Base-by-base conservation (phyloP, 2,113 vertebrate genomes). In the Osmerus eperlanus region DNA sequence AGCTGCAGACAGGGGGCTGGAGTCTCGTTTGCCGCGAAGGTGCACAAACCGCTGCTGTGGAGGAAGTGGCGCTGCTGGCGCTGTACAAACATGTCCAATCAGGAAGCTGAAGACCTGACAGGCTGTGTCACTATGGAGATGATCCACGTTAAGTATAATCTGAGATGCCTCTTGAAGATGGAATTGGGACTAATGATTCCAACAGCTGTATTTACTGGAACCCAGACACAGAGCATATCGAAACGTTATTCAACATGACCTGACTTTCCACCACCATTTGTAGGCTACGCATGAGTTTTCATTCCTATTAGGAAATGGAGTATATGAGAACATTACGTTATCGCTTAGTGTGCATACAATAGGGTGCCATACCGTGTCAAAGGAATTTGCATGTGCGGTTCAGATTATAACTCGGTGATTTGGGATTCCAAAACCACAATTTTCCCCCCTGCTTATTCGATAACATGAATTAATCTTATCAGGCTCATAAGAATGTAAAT, bases 381-480 rank as follows among this genome's bases (percentile, higher is more conserved):
- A 51, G 70, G 9, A 71, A 74, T 74, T 54, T 71, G 32, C 41
- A 71, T 47, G 67, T 65, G 70, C 65, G 58, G 65, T 64, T 58
- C 53, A 63, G 68, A 53, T 76, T 74, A 68, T 41, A 21, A 62
- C 54, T 71, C 78, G 11, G 68, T 79, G 13, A 75, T 80, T 78
- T 68, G 13, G n/a, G 52, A 25, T 74, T 41, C 54, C 52, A 56
- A 9, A 73, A 62, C 23, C 56, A 19, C 51, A 6, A 58, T 74
- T 80, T 69, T 53, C 25, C 14, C 47, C 23, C 63, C 54, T 47
- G 16, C 41, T 13, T 8, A 67, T 76, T 77, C 74, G 65, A 83
- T 81, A 77, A 79, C 78, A 82, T 9, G 0, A 80, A 82, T 81
- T 81, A 78, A 83, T 85, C 76, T 83, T 82, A 81, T 84, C 81